phyloP scores from a whole-genome alignment of 1,140 invertebrate genomes.

The Sminthurinus signatus region DNA sequence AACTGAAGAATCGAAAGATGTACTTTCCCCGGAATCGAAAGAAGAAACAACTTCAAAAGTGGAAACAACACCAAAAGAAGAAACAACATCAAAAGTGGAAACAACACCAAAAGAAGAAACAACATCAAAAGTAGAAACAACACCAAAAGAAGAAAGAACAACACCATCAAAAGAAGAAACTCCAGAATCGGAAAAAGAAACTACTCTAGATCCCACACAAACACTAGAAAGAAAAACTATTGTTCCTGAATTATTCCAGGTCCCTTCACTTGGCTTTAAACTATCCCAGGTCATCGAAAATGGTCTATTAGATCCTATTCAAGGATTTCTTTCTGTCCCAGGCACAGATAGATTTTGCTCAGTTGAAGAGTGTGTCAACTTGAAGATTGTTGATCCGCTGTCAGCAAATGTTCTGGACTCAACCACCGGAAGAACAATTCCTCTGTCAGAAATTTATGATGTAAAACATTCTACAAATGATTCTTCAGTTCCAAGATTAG shows the following conservation, averaged over 20 bases:
- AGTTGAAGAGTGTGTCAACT: conserved; percentile 77
- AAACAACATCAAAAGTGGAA: background rate
- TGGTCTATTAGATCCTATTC: conserved; percentile 68
- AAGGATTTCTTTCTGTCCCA: conserved; percentile 78
- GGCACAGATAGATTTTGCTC: conserved; percentile 75
- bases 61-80: background rate
- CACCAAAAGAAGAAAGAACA: background rate
- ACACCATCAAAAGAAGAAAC: background rate
- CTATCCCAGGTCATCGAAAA: conserved; percentile 68
- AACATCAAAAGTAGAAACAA: background rate
- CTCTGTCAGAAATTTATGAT: too few species aligned
- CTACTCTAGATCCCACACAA: background rate
- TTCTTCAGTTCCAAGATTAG: conserved; percentile 65
- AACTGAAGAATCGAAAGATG: background rate
- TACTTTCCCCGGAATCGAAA: background rate
- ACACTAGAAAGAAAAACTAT: background rate
- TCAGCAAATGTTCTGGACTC: conserved; percentile 73
- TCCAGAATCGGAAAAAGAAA: background rate
- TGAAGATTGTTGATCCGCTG: conserved; percentile 74
- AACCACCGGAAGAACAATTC: conserved; percentile 58
- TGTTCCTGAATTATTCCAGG: conserved; percentile 54
- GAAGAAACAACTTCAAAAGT: background rate
- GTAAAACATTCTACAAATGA: too few species aligned
- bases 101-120: too few species aligned
- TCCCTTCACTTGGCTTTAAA: conserved; percentile 75